Evolutionary conservation across 2,888 invertebrate species (phyloP), one percentile per base, ranked within the genome.

Genomic region (Drymonia ruficornis): DNA sequence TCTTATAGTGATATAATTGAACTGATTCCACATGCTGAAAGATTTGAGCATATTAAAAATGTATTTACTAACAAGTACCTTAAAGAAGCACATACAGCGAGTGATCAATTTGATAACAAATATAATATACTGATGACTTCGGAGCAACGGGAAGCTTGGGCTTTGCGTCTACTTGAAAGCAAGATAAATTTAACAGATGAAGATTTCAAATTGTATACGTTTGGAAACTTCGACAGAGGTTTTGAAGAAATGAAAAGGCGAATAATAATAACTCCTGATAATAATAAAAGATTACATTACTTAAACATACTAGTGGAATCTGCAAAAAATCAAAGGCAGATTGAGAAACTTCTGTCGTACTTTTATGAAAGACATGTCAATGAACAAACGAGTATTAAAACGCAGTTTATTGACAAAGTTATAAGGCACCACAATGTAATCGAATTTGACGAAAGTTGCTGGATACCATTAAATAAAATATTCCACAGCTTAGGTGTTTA

Each of bases 351-450:
- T 7, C 65, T 87, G 6, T 67, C 66, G n/a, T 80, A 87, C 66
- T 88, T 77, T 61, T 76, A 77, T 53, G 72, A 80, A 0, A 78
- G 81, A 53, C 85, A 86, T 68, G 63, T 75, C 0, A 87, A 86
- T 63, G 88, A 86, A 68, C 59, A 31, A 29, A 59, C 38, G 34
- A 46, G 53, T 16, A 43, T 50, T 3, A 87, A 80, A 68, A 65
- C 73, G 23, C 42, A 42, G 4, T 86, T 87, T 63, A 34, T 88
- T 23, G 60, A 74, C 4, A 56, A 61, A 42, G 51, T 86, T 11
- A 43, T 78, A 47, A 36, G 54, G 0, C 38, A 59, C 5, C 74
- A 83, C 50, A 78, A 81, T 56, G 63, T 83, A 34, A 83, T 76
- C 49, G 65, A 76, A 44, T 81, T 86, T 54, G 67, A 80, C 36